Conservation (phyloP, 2,797 vertebrate genomes). For the Paguma larvata region DNA sequence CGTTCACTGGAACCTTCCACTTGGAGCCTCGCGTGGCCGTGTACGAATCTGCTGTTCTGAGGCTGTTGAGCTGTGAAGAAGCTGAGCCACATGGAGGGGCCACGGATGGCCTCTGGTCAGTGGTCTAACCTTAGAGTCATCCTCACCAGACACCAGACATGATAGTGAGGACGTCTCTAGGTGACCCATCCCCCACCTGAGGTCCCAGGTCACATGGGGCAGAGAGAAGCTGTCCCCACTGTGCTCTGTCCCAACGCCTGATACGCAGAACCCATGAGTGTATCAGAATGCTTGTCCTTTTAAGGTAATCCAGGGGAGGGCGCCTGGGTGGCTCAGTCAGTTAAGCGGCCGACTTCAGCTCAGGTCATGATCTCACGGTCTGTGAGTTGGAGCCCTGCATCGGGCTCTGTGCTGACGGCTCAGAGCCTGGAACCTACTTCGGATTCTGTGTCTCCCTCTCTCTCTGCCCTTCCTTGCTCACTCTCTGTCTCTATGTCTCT, state of each 20-base stretch:
- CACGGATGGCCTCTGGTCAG: neutral
- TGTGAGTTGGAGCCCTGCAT: too few species aligned
- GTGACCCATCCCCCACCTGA: too few species aligned
- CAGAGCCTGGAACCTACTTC: too few species aligned
- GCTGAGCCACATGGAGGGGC: neutral
- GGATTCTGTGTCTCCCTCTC: too few species aligned
- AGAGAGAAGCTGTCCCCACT: neutral
- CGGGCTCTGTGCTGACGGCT: too few species aligned
- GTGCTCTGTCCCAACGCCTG: neutral
- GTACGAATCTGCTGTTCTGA: neutral
- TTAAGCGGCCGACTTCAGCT: too few species aligned
- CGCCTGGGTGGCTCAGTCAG: too few species aligned
- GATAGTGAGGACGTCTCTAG: neutral
- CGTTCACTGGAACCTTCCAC: neutral
- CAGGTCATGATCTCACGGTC: too few species aligned
- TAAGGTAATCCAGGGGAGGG: too few species aligned
- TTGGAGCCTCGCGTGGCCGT: fast-evolving
- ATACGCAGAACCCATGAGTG: neutral
- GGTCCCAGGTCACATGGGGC: neutral
- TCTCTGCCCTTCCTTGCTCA: too few species aligned
- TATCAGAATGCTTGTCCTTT: neutral
- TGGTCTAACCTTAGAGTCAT: neutral
- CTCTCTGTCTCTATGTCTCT: too few species aligned
- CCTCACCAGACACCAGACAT: fast-evolving
- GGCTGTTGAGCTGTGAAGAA: neutral